Base-by-base conservation (phyloP, 2,797 vertebrate genomes). In the Sebastiscus albofasciatus region DNA sequence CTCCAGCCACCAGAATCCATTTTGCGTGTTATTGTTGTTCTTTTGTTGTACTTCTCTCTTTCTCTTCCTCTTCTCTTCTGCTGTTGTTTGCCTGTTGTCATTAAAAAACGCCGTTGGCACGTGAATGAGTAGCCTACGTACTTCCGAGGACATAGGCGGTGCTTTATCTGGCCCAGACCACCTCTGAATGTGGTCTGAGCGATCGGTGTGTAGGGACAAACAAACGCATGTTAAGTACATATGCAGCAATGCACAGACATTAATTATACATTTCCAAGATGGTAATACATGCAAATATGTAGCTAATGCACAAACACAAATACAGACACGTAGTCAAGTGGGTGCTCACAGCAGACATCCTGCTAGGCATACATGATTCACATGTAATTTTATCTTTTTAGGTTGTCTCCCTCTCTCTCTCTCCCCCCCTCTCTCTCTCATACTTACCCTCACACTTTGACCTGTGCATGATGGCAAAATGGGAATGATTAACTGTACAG, bases 401-500 rank as follows among this genome's bases (percentile, higher is more conserved):
- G 67, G 55, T 67, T 36, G 62, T 72, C 60, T 66, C 64, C 4
- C 49, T 60, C 49, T 59, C 61, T 60, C 39, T 67, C 62, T 62
- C 62, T 31, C 12, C 71, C 67, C 66, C 33, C 20, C 58, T 46
- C 39, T 3, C 56, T 29, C 54, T 77, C 74, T 36, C 69, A 33
- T 61, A 66, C 82, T 80, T 80, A 54, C 79, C 72, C 83, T 85
- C 83, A 90, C 78, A 84, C 86, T 92, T 89, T 93, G 90, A 93
- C 93, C 91, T 85, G 89, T 67, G 79, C 61, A 20, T 77, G 77
- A 89, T 83, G 87, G 85, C 77, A 92, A 91, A 92, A 92, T 92
- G 84, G 85, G 82, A 82, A 88, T 90, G 90, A 94, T 93, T 93
- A 94, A 93, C 92, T 89, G 86, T 84, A 89, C 76, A 90, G 89